Base-by-base conservation (phyloP, 2,113 vertebrate genomes). In the Struthidea cinerea region DNA sequence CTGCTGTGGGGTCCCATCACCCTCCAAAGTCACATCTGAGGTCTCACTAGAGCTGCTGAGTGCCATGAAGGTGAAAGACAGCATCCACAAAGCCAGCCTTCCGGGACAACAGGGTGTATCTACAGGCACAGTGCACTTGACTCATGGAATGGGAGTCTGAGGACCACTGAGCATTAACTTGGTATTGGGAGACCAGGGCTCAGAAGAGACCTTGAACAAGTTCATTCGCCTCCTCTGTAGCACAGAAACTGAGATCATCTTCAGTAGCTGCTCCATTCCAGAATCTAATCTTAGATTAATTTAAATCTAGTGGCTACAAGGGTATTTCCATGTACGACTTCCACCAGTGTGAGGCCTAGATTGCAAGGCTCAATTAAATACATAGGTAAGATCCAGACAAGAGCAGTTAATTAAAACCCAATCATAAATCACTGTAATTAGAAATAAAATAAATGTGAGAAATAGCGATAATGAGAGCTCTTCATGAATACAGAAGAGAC, bases 371-470 rank as follows among this genome's bases (percentile, higher is more conserved):
- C 68, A 75, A 61, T 96, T 75, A 71, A 91, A 65, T 30, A 52
- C 28, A 91, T 27, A 95, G 81, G 87, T 63, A 91, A 57, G 44
- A 52, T 95, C 69, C 74, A 81, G 92, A 94, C 42, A 65, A 87
- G 60, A 67, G 11, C 82, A 84, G 47, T 87, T 96, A 91, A 94
- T 96, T 96, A 95, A 95, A 87, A 87, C 41, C 33, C 69, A 59
- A 81, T 82, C 69, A 93, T 91, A 94, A 95, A 95, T 94, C 92
- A 94, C 49, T 87, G 65, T 95, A 93, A 97, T 94, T 94, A 95
- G 81, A 94, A 95, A 89, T 82, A 92, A 82, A 94, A 90, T 84
- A 87, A 91, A 95, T 82, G 74, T 67, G 81, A 91, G 74, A 78
- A 91, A 87, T 78, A 68, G 52, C 79, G 30, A 27, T 70, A 44